phyloP scores from a whole-genome alignment of 2,888 invertebrate species.

The Mimas tiliae region DNA sequence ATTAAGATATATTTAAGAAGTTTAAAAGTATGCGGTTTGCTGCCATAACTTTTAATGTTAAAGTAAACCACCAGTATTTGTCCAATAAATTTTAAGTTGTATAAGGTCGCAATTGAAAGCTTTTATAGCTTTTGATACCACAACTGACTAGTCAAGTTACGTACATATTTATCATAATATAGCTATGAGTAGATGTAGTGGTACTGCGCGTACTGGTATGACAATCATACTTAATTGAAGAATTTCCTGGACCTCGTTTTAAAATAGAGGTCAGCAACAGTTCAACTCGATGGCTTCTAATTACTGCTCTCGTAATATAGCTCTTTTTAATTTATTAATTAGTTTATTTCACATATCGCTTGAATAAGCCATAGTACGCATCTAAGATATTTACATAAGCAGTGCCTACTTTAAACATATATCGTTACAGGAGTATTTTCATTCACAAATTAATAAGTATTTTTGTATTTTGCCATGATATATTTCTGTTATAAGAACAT shows the following conservation, averaged over 20 bases:
- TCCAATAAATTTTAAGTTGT: conserved; percentile 41
- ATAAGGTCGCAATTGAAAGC: conserved; percentile 27
- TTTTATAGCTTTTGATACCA: conserved; percentile 43
- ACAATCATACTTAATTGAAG: conserved; percentile 19
- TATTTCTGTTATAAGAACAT: neutral
- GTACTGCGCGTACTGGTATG: neutral
- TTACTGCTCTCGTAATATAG: conserved; percentile 22
- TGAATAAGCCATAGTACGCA: neutral
- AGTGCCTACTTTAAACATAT: neutral
- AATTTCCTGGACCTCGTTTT: conserved; percentile 1
- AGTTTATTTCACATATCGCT: neutral
- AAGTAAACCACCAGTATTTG: conserved; percentile 35
- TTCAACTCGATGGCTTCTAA: conserved; percentile 19
- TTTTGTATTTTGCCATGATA: neutral
- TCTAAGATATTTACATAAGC: conserved; percentile 4
- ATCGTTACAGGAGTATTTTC: neutral
- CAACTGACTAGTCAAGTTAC: conserved; percentile 56
- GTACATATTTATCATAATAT: conserved; percentile 41
- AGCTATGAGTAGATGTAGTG: conserved; percentile 27
- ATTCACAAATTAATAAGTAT: neutral
- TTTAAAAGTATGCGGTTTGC: neutral
- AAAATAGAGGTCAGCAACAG: neutral
- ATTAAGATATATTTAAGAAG: neutral
- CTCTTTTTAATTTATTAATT: conserved; percentile 7
- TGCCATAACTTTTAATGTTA: conserved; percentile 1